Percentiles rank a stretch among this genome's conserved stretches.
Conservation (phyloP, 2,113 vertebrate genomes). For the Thalassarche chlororhynchos region DNA sequence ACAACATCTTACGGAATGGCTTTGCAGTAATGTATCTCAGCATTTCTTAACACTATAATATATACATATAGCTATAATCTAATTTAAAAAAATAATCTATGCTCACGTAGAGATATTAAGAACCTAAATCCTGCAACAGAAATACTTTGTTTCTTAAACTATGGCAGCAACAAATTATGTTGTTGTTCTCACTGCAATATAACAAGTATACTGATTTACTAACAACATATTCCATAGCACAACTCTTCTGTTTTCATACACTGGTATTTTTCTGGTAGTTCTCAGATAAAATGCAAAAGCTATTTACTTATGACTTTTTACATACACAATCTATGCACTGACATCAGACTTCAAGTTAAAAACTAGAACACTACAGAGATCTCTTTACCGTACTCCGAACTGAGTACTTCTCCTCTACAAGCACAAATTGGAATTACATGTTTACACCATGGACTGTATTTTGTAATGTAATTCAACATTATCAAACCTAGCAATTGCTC, state of each 20-base stretch:
- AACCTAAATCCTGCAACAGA: neutral
- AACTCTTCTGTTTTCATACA: neutral
- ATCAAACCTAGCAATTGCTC: fast-evolving
- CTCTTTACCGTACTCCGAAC: neutral
- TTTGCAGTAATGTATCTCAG: neutral
- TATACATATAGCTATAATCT: neutral
- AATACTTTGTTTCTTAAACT: neutral
- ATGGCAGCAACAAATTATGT: neutral
- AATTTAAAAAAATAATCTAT: neutral
- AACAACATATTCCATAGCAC: neutral
- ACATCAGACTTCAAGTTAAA: neutral
- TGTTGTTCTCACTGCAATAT: neutral
- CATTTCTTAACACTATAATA: neutral
- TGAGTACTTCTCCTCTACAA: neutral
- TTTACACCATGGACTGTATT: neutral
- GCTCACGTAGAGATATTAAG: neutral
- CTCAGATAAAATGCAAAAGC: neutral
- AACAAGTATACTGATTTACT: neutral
- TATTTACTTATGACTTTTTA: neutral
- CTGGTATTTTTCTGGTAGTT: neutral
- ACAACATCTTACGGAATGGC: neutral
- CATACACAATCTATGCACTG: neutral
- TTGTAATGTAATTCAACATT: neutral
- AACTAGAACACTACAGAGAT: neutral
- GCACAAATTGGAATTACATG: neutral